A percentile compares a stretch with the other conserved stretches of the same genome.
These are phyloP conservation scores for Sthenelais limicola DNA, from an alignment of 2,888 invertebrate species.

Conservation along the genomic window DNA sequence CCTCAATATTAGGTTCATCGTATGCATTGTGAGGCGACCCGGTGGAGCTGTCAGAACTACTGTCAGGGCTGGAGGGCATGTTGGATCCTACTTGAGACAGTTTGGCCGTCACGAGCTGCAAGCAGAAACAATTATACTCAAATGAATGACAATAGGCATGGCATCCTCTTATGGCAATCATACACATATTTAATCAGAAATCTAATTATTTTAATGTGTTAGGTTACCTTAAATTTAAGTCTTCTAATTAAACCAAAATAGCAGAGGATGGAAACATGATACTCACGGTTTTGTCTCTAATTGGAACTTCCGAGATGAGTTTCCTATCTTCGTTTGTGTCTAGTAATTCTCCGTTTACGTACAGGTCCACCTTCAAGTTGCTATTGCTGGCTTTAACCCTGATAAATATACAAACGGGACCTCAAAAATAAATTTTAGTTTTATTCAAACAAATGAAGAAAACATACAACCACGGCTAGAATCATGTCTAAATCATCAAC, in stretches of 20 bases:
- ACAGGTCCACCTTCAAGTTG: constrained; percentile 90
- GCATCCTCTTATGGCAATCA: too few relatives aligned
- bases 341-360: constrained; percentile 88
- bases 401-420: constrained; percentile 26
- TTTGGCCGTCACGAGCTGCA: constrained; percentile 83
- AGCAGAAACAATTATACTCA: constrained; percentile 43
- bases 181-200: too few relatives aligned
- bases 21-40: constrained; percentile 89
- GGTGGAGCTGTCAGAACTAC: constrained; percentile 94
- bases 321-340: constrained; percentile 91
- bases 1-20: constrained; percentile 85
- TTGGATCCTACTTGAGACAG: constrained; percentile 78
- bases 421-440: too few relatives aligned
- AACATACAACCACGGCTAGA: too few relatives aligned
- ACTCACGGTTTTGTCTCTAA: constrained; percentile 89
- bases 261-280: too few relatives aligned
- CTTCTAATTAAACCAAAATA: too few relatives aligned
- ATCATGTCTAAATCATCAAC: too few relatives aligned
- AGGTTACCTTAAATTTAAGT: too few relatives aligned
- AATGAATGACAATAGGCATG: too few relatives aligned
- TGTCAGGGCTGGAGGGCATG: constrained; percentile 85
- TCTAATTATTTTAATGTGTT: not conserved
- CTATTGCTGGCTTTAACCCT: constrained; percentile 76
- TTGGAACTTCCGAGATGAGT: constrained; percentile 86
- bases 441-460: too few relatives aligned